Conservation (phyloP, 2,888 invertebrate species). For the Endomychus coccineus region DNA sequence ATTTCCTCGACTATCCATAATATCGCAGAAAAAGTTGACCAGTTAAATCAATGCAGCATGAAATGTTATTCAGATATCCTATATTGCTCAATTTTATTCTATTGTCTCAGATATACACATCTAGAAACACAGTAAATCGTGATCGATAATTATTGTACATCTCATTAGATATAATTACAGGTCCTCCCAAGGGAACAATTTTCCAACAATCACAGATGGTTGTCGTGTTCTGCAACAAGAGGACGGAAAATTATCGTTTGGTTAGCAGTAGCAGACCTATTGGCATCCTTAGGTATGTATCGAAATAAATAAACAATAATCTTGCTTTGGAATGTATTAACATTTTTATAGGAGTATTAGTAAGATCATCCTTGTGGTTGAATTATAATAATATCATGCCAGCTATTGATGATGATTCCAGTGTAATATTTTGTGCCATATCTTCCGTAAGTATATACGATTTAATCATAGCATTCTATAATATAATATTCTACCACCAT, state of each 20-base stretch:
- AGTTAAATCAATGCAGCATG: too few relatives aligned
- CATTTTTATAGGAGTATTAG: slow-evolving; percentile 55
- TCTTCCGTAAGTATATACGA: slow-evolving; percentile 62
- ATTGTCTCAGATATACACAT: too few relatives aligned
- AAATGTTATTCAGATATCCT: too few relatives aligned
- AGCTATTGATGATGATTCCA: slow-evolving; percentile 55
- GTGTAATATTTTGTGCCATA: slow-evolving; percentile 64
- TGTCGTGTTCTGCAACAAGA: slow-evolving; percentile 53
- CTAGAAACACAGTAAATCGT: too few relatives aligned
- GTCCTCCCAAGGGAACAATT: slow-evolving; percentile 56
- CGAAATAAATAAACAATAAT: slow-evolving; percentile 6
- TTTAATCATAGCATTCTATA: too few relatives aligned
- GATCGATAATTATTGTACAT: too few relatives aligned
- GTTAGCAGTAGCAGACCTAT: slow-evolving; percentile 70
- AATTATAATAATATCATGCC: slow-evolving; percentile 61
- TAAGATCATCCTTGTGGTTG: slow-evolving; percentile 63
- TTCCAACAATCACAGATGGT: slow-evolving; percentile 48
- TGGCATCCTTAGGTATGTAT: slow-evolving; percentile 63
- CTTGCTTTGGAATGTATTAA: neutral
- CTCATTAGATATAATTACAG: too few relatives aligned
- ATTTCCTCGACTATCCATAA: too few relatives aligned
- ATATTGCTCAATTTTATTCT: too few relatives aligned
- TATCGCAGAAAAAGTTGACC: too few relatives aligned
- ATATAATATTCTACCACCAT: too few relatives aligned
- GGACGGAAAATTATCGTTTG: slow-evolving; percentile 68